These are phyloP conservation scores for Dynastes hyllus DNA, from an alignment of 2,888 invertebrate genomes.

Conservation along the genomic window DNA sequence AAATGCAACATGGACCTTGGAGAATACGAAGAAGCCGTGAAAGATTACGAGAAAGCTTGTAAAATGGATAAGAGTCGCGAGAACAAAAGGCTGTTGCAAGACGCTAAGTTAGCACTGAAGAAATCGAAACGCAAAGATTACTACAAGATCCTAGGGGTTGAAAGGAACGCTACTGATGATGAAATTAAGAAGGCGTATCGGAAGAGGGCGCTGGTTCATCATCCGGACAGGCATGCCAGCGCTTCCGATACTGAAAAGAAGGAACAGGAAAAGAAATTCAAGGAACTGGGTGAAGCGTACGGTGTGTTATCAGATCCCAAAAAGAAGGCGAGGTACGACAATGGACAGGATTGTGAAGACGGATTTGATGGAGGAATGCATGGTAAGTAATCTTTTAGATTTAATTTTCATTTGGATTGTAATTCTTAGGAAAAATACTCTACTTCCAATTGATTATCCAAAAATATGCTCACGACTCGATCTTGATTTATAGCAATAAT, in stretches of 20 bases:
- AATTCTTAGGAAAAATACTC: no score
- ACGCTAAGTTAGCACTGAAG: constrained; percentile 92
- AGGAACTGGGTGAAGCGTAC: constrained; percentile 97
- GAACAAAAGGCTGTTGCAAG: constrained; percentile 85
- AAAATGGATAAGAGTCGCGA: constrained; percentile 89
- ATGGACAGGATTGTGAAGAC: constrained; percentile 91
- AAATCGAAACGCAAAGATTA: constrained; percentile 96
- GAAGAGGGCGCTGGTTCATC: constrained; percentile 92
- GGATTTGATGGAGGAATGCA: constrained; percentile 74
- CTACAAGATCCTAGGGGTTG: constrained; percentile 93
- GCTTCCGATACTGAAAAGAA: constrained; percentile 89
- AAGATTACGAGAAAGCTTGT: constrained; percentile 90
- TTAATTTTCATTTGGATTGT: no score
- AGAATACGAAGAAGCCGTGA: constrained; percentile 91
- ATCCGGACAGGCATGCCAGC: constrained; percentile 95
- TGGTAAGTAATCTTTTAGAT: constrained; percentile 60
- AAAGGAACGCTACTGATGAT: constrained; percentile 87
- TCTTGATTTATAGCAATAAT: no score
- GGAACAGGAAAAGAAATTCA: constrained; percentile 95
- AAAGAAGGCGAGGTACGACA: constrained; percentile 93
- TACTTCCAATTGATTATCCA: no score
- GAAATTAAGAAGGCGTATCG: constrained; percentile 97
- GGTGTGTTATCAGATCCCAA: constrained; percentile 92
- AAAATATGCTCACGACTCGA: no score
- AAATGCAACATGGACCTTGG: constrained; percentile 88